Evolutionary conservation across 1,140 invertebrate species (phyloP), one percentile per base, ranked within the genome.

Genomic region (Drosophila tristis): DNA sequence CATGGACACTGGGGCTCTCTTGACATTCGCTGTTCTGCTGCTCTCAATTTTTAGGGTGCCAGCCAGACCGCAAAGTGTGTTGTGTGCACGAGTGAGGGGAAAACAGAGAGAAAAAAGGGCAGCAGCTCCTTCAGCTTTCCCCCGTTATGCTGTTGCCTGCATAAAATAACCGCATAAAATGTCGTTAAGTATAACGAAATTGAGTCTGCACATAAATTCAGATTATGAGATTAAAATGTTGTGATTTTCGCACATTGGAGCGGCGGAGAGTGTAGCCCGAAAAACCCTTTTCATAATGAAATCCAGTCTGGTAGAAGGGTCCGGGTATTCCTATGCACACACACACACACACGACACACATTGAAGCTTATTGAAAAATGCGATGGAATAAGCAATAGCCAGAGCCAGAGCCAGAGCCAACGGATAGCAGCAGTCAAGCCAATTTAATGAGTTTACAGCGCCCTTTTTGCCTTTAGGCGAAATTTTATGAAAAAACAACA

Each of bases 211-310:
- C 84, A 89, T 89, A 89, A 89, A 89, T 89, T 89, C 84, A 89
- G 85, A 89, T 89, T 89, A 89, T 89, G 80, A 84, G 84, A 89
- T 89, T 89, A 89, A 89, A 89, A 89, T 89, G 84, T 89, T 87
- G 75, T 87, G 82, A 87, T 87, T 87, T 87, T 87, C 67, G 80
- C 82, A 87, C 77, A 80, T 76, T 45, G 62, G 58, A 35, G 4
- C 35, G 20, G 49, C 47, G 35, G 2, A 25, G 25, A 9, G 29
- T 20, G 16, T 9, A 58, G 29, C 2, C 45, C 49, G 39, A 51
- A 61, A 71, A 84, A 82, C 75, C 80, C 80, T 84, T 80, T 77
- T 73, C 74, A 73, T 72, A 63, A 76, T 80, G 78, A 80, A 80
- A 71, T 60, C 62, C 39, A 44, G 47, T 42, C 20, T 35, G 56